These are phyloP conservation scores for Apostichopus californicus DNA, from an alignment of 35 echinoderm and acorn worm genomes.

Conservation along the genomic window DNA sequence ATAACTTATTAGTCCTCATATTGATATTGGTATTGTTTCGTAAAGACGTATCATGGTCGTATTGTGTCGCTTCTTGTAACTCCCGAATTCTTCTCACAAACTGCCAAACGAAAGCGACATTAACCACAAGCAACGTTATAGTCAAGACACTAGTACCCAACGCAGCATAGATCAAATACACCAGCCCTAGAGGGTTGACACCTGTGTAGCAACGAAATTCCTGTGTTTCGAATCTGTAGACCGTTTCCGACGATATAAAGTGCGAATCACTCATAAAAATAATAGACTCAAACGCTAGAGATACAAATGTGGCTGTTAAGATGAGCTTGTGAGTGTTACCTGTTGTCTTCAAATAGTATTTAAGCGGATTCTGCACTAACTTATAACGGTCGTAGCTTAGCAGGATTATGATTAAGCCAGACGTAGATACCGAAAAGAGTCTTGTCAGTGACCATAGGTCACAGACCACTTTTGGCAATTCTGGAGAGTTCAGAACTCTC, in stretches of 20 bases:
- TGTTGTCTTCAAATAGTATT: not conserved
- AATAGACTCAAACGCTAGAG: not conserved
- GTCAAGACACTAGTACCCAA: not conserved
- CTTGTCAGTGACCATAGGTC: not conserved
- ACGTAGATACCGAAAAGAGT: not conserved
- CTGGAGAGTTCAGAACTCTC: slow-evolving; percentile 14
- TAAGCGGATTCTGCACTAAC: no score
- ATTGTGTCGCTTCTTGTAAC: not conserved
- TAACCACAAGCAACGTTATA: not conserved
- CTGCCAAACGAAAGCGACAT: not conserved
- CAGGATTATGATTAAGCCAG: slow-evolving; percentile 4
- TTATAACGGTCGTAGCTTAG: not conserved
- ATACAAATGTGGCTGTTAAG: not conserved
- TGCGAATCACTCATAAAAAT: not conserved
- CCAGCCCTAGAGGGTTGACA: not conserved
- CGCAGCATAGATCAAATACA: not conserved
- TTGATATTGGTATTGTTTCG: not conserved
- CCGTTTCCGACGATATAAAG: not conserved
- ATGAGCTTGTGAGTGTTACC: not conserved
- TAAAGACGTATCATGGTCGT: not conserved
- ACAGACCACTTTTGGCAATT: slow-evolving; percentile 3
- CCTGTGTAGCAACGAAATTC: not conserved
- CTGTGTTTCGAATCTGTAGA: not conserved
- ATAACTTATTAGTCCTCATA: not conserved
- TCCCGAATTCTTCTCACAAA: not conserved